Conservation (phyloP, 2,888 invertebrate genomes). For the Drosophila gaucha region DNA sequence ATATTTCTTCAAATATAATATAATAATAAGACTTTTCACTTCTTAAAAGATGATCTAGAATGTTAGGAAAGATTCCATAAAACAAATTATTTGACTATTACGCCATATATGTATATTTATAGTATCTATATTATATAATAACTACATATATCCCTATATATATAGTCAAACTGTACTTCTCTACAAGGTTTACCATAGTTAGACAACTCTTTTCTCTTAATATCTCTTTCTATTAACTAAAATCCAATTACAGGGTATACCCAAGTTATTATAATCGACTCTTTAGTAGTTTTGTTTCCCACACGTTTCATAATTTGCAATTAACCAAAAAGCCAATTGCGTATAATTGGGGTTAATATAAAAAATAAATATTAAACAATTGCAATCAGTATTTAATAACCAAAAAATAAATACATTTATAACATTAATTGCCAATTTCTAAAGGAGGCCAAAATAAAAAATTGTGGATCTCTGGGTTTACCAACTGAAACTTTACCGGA, state of each 20-base stretch:
- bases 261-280: not conserved
- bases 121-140: no score
- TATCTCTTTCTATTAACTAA: not conserved
- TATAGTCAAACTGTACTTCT: no score
- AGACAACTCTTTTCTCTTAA: not conserved
- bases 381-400: constrained; percentile 21
- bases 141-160: no score
- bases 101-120: no score
- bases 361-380: constrained; percentile 45
- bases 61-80: no score
- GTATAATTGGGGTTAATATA: constrained; percentile 36
- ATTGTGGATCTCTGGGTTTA: constrained; percentile 23
- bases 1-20: no score
- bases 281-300: constrained; percentile 11
- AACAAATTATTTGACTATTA: no score
- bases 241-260: not conserved
- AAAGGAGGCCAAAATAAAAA: constrained; percentile 4
- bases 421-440: constrained; percentile 34
- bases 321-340: constrained; percentile 36
- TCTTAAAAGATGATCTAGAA: no score
- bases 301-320: constrained; percentile 29
- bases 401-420: constrained; percentile 37
- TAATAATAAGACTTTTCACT: no score
- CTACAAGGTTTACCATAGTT: not conserved
- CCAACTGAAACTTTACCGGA: constrained; percentile 43